Evolutionary conservation across 1,140 invertebrate genomes (phyloP), one percentile per base, ranked within the genome.

Genomic region (Brachionus rubens): DNA sequence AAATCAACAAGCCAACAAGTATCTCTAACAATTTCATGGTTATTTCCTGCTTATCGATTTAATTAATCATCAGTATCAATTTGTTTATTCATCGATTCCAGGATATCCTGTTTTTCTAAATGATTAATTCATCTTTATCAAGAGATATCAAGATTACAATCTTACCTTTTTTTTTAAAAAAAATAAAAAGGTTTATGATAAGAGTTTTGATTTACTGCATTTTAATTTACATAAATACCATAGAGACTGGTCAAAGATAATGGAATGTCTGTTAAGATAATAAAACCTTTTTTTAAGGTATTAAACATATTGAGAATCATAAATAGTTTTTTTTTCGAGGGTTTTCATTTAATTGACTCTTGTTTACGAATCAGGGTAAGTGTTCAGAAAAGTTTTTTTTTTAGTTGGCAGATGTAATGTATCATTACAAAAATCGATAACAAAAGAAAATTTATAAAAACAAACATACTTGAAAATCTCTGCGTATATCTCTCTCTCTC

Each of bases 141-240:
- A 36, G 9, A n/a, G n/a, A 36, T 36, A 36, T 36, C 33, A 36
- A 5, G 33, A 36, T 36, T 36, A 9, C 9, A 36, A 36, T 36
- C 33, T 36, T 36, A 36, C 33, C 33, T 36, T 36, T 36, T n/a
- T n/a, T n/a, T n/a, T n/a, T n/a, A n/a, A n/a, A 36, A 36, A 36
- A 36, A 36, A 36, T 5, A 5, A 5, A 36, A 36, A 36, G 33
- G 33, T 36, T 36, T 36, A 5, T 36, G 33, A 36, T 36, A 36
- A 36, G 36, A 36, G n/a, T 59, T 59, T 59, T 59, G 54, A 59
- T 59, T 59, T 59, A 59, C 3, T 59, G 30, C 54, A 33, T 59
- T 59, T 59, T 59, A 59, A 59, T 59, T 59, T 59, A 33, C 54
- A 59, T 59, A 59, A 28, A 59, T 40, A 33, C 54, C 54, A 19